Evolutionary conservation across 2,113 vertebrate species (phyloP).

Genomic region (Calidris pugnax): DNA sequence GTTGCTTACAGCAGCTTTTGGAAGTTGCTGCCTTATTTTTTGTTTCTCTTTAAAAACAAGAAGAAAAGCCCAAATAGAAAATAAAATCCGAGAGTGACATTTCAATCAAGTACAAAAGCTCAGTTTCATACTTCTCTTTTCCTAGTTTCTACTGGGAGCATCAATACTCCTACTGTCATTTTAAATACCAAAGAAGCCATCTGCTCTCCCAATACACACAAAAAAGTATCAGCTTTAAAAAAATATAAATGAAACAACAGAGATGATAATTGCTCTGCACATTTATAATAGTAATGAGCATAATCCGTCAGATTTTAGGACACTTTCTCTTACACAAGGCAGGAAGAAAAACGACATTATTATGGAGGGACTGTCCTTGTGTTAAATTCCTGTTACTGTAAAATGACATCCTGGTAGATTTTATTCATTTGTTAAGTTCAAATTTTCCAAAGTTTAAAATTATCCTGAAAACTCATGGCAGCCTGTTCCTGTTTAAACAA

Average conservation of each 20-base stretch:
- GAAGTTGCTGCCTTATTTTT: background rate
- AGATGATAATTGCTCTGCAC: background rate
- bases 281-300: background rate
- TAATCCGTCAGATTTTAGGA: background rate
- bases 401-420: background rate
- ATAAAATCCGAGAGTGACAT: background rate
- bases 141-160: background rate
- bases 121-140: no score
- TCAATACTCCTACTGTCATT: background rate
- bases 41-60: background rate
- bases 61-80: background rate
- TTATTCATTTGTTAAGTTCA: background rate
- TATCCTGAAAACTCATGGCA: background rate
- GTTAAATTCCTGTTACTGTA: background rate
- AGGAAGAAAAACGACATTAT: background rate
- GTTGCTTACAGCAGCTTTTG: background rate
- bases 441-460: background rate
- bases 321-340: background rate
- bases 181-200: slow-evolving; percentile 53
- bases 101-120: no score
- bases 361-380: background rate
- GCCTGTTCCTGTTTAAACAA: background rate
- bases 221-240: background rate
- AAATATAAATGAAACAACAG: background rate
- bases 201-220: background rate